Percentiles rank a stretch among this genome's conserved stretches.
Conservation (phyloP, 2,797 vertebrate species). For the Decapterus maruadsi region DNA sequence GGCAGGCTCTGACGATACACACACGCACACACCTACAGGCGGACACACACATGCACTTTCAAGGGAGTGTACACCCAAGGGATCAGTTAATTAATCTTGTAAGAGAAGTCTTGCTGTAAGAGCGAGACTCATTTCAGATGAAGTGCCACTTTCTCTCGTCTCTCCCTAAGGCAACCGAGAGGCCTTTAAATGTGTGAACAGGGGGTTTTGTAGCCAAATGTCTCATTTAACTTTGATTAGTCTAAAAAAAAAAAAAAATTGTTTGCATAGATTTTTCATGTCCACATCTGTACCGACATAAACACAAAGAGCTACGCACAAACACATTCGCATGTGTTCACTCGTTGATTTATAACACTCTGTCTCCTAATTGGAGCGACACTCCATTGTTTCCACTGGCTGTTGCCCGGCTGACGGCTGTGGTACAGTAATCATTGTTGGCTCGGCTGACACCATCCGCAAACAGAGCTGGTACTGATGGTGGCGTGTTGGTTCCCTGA, state of each 20-base stretch:
- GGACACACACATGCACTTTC: conserved; percentile 41
- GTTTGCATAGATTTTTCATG: conserved; percentile 28
- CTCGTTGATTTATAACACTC: conserved; percentile 50
- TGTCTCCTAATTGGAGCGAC: conserved; percentile 60
- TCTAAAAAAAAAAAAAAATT: background rate
- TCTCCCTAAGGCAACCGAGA: conserved; percentile 51
- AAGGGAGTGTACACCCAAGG: conserved; percentile 63
- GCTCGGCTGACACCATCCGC: conserved; percentile 15
- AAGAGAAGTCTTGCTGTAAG: conserved; percentile 64
- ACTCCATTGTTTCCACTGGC: conserved; percentile 43
- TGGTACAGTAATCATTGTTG: conserved; percentile 43
- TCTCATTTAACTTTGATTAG: conserved; percentile 59
- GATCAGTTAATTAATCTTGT: conserved; percentile 83
- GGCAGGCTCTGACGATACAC: conserved; percentile 61
- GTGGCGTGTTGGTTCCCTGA: conserved; percentile 34
- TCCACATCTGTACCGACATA: conserved; percentile 18
- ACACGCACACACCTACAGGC: conserved; percentile 13
- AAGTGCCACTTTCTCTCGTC: conserved; percentile 63
- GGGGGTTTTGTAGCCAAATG: conserved; percentile 38
- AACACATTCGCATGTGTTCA: background rate
- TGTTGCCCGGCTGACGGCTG: conserved; percentile 29
- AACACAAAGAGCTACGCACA: conserved; percentile 9
- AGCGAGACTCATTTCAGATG: conserved; percentile 64
- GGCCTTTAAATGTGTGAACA: conserved; percentile 24
- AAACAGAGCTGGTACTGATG: conserved; percentile 31